These are phyloP conservation scores for Zosterops pallidus DNA, from an alignment of 2,113 vertebrate species.

Conservation along the genomic window DNA sequence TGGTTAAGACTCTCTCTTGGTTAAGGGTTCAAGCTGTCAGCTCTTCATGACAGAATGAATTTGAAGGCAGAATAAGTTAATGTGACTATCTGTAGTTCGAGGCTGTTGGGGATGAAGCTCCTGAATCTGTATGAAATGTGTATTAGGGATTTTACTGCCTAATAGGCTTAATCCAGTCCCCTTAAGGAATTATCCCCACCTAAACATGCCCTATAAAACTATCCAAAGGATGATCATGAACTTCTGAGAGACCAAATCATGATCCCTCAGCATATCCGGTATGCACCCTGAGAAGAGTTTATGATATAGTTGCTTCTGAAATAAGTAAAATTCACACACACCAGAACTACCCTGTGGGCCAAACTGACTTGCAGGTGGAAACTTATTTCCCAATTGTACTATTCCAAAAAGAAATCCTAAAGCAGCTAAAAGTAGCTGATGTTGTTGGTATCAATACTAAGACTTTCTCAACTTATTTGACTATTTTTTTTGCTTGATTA, in stretches of 20 bases:
- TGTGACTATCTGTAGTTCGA: neutral
- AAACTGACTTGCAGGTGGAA: neutral
- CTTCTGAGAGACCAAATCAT: neutral
- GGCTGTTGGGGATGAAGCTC: neutral
- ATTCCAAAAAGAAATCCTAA: neutral
- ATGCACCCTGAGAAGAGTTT: neutral
- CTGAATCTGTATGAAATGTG: neutral
- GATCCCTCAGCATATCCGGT: neutral
- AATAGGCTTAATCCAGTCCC: neutral
- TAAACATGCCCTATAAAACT: neutral
- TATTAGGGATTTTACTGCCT: neutral
- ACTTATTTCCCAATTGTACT: neutral
- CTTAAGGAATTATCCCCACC: neutral
- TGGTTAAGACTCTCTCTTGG: neutral
- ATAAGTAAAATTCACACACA: neutral
- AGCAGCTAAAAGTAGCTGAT: neutral
- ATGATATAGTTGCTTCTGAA: neutral
- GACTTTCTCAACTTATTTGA: neutral
- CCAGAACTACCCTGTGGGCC: neutral
- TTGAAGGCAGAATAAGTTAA: neutral
- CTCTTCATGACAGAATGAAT: neutral
- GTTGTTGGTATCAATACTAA: neutral
- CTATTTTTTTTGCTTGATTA: neutral
- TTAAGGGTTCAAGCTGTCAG: neutral
- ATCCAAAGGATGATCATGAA: neutral